Evolutionary conservation across 2,797 vertebrate genomes (phyloP), one percentile per base, ranked within the genome.

Genomic region (Kryptopterus vitreolus): DNA sequence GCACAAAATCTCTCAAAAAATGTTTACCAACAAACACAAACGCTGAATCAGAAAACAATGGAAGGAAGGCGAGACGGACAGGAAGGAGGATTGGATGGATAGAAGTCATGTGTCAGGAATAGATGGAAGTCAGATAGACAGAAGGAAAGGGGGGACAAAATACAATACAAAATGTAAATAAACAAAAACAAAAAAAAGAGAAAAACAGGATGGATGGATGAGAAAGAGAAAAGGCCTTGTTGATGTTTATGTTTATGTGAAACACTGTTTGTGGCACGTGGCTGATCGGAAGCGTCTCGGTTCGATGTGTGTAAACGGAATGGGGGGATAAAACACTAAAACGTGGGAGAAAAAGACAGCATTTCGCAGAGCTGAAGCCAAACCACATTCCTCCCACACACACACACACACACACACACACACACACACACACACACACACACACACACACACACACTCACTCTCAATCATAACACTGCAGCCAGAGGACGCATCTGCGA

Each of bases 181-280:
- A 91, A 85, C 2, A 10, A 26, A 29, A 26, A n/a, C 22, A 31
- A 38, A 22, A 63, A 18, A 63, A 18, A 63, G 33, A 22, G 22
- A 22, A 10, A 10, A 65, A n/a, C 3, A 16, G 4, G 13, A 11
- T 0, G 18, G 12, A n/a, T 4, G 20, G 10, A 43, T 1, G 10
- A 9, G n/a, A n/a, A n/a, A n/a, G n/a, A n/a, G n/a, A n/a, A n/a
- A n/a, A n/a, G n/a, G n/a, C n/a, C n/a, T n/a, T n/a, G n/a, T n/a
- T n/a, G n/a, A n/a, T n/a, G n/a, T n/a, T 73, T 84, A 87, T 81
- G 78, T 83, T 81, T 80, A 74, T 63, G 84, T 89, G 90, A 88
- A 92, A 92, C 22, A 62, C 22, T 43, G 18, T 38, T 53, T 43
- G 66, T 82, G 76, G 81, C 75, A 48, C 78, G 52, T 81, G 78